Conservation (phyloP, 2,888 invertebrate species). For the Crematogaster levior region DNA sequence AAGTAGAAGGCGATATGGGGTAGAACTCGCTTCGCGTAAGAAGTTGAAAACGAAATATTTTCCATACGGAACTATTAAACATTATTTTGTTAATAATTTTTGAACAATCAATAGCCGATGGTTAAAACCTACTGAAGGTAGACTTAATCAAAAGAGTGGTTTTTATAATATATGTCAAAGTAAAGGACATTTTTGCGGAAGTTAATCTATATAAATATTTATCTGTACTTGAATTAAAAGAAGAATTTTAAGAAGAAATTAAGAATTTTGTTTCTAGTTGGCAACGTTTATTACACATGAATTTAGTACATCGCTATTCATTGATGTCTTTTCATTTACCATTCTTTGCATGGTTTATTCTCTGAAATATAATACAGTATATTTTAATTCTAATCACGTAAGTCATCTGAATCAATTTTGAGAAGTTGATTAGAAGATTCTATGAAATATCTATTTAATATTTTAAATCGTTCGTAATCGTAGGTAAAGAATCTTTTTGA, state of each 20-base stretch:
- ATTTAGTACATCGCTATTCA: constrained; percentile 3
- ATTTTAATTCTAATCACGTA: constrained; percentile 32
- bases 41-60: no score
- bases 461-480: not conserved
- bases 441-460: not conserved
- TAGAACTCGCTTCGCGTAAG: no score
- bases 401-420: constrained; percentile 1
- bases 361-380: constrained; percentile 26
- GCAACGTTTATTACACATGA: constrained; percentile 30
- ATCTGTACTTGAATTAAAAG: not conserved
- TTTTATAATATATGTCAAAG: no score
- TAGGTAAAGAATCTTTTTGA: constrained; percentile 43
- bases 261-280: constrained; percentile 25
- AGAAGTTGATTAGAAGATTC: not conserved
- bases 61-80: no score
- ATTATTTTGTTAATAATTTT: no score
- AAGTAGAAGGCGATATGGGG: no score
- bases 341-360: not conserved
- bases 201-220: no score
- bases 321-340: constrained; percentile 22
- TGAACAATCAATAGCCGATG: no score
- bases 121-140: no score
- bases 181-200: no score
- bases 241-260: not conserved
- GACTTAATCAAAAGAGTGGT: no score